Evolutionary conservation across 2,888 invertebrate genomes (phyloP).

Genomic region (Leptopterna dolabrata): DNA sequence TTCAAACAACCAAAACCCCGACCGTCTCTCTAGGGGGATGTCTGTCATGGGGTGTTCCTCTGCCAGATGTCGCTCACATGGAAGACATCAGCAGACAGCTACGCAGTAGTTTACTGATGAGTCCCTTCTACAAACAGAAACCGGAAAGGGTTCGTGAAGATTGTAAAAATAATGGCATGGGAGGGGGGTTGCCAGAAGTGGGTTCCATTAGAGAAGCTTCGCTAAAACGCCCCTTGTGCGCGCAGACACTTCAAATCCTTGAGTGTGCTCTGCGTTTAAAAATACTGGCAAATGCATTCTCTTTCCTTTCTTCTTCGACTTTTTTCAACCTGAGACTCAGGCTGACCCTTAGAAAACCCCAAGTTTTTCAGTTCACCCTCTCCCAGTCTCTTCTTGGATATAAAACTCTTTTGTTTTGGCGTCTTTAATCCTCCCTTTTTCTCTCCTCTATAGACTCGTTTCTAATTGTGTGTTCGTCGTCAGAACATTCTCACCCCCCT

Average conservation of each 20-base stretch:
- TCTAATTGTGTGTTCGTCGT: not conserved
- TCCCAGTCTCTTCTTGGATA: not conserved
- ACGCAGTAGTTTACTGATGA: not conserved
- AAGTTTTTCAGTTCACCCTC: not conserved
- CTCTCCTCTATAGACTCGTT: not conserved
- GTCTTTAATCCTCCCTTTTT: not conserved
- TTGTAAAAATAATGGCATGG: not conserved
- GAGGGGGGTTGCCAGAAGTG: not conserved
- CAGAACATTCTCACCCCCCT: not conserved
- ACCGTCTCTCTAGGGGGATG: not conserved
- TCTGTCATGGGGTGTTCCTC: not conserved
- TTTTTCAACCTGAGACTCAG: not conserved
- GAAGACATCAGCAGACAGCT: not conserved
- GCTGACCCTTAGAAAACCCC: not conserved
- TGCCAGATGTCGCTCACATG: not conserved
- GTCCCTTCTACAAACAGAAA: not conserved
- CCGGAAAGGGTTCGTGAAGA: not conserved
- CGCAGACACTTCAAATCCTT: not conserved
- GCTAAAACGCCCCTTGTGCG: slow-evolving; percentile 10
- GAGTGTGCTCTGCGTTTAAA: not conserved
- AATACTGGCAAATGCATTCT: slow-evolving; percentile 3
- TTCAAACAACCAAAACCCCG: not conserved
- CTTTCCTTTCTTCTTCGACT: not conserved
- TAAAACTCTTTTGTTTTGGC: not conserved
- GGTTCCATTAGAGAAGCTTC: slow-evolving; percentile 30